Evolutionary conservation across 2,113 vertebrate genomes (phyloP), one percentile per base, ranked within the genome.

Genomic region (Nothobranchius kuhntae): DNA sequence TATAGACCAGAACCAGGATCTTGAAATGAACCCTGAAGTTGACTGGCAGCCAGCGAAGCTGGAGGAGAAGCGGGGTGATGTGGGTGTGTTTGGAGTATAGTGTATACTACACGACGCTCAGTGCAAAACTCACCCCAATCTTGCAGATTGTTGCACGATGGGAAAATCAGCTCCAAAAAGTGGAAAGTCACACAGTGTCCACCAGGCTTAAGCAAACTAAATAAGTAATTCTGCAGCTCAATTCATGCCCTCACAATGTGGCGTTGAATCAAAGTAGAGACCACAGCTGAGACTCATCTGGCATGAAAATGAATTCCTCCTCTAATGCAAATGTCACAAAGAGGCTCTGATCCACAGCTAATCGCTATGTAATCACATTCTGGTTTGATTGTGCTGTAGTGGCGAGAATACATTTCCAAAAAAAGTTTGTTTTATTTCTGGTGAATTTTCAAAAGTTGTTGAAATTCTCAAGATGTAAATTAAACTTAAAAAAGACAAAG

Each of bases 331-430:
- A 90, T 85, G 82, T 84, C 76, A 87, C 76, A 82, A 79, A 87
- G 73, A 84, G 71, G 60, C 77, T 80, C 73, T 90, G 85, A 91
- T 90, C 87, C 87, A 85, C 69, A 77, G 53, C 68, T 88, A 87
- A 92, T 87, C 81, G 45, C 86, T 65, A 60, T 71, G 71, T 81
- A 90, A 89, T 90, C 85, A 83, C 79, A 75, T 82, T 86, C 64
- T 68, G 84, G 82, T 84, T 86, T 88, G 73, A 89, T 86, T 82
- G 80, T 69, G 82, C 85, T 86, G 75, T 78, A 80, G 76, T 55
- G 55, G 60, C 35, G 81, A 83, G 67, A 82, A 85, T 83, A 79
- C 82, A 84, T 8, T 90, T 90, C 83, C 6, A 61, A 65, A 84
- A 86, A 86, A 30, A 30, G 2, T 85, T 82, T 75, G 71, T 47